phyloP scores from a whole-genome alignment of 1,140 invertebrate species.

The Plodia interpunctella region DNA sequence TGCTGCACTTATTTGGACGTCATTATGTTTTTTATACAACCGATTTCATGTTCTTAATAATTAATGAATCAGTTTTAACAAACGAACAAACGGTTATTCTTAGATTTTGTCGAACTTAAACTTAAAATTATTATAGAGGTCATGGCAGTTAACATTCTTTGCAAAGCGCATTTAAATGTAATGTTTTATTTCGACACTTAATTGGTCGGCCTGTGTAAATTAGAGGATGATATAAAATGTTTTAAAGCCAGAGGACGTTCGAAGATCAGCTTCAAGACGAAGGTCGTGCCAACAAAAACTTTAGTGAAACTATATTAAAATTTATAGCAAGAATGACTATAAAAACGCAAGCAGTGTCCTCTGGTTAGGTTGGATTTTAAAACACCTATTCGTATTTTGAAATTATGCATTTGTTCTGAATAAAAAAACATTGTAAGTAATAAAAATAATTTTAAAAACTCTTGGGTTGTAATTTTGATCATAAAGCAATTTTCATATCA shows the following conservation, averaged over 20 bases:
- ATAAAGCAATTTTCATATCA: too few relatives aligned
- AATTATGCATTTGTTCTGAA: too few relatives aligned
- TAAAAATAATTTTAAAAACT: too few relatives aligned
- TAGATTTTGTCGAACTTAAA: too few relatives aligned
- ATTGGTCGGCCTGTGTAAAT: conserved; percentile 60
- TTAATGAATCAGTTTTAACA: too few relatives aligned
- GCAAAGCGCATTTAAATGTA: conserved; percentile 34
- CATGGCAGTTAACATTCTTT: conserved; percentile 45
- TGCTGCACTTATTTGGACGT: background rate
- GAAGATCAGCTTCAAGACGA: conserved; percentile 36
- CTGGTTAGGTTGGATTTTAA: too few relatives aligned
- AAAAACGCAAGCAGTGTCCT: too few relatives aligned
- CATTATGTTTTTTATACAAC: background rate
- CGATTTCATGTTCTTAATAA: background rate
- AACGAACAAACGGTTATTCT: too few relatives aligned
- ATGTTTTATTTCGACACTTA: conserved; percentile 46
- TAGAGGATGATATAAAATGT: conserved; percentile 55
- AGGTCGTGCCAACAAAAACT: conserved; percentile 33
- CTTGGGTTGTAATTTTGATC: too few relatives aligned
- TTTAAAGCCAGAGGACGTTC: conserved; percentile 29
- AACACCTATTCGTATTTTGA: too few relatives aligned
- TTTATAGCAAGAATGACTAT: background rate
- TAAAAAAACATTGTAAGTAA: too few relatives aligned
- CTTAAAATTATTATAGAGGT: background rate
- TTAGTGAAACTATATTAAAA: conserved; percentile 3